Evolutionary conservation across 2,888 invertebrate species (phyloP), one percentile per base, ranked within the genome.

Genomic region (Amphipoea lucens): DNA sequence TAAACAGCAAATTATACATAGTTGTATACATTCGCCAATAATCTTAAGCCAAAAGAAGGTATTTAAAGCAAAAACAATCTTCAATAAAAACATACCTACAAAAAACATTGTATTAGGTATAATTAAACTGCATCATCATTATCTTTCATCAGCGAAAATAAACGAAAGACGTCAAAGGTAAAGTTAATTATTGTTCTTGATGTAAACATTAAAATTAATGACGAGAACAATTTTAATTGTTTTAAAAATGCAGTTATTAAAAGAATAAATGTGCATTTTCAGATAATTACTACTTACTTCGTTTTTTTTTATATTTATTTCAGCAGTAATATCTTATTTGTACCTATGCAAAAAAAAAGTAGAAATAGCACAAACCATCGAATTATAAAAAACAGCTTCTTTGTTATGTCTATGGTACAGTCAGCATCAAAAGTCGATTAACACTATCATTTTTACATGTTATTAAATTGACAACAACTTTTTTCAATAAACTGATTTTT

Each of bases 161-260:
- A 76, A 76, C 5, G 7, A 68, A 83, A 54, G 36, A 76, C 42
- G 51, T 76, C 77, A 60, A 29, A 6, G 1, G 14, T 11, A 9
- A 42, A 63, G 4, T 23, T n/a, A 45, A 40, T 71, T 65, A 65
- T 48, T 66, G 2, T 63, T 71, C 17, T 72, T 42, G 9, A 17
- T 17, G 17, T 17, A 51, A 6, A 20, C 54, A 54, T 54, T 20
- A 54, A 54, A 6, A 54, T 54, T 6, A 54, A 17, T 51, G 51
- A 51, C 4, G 17, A 20, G 51, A 51, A 20, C 51, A 20, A 51
- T 11, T 14, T 36, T 36, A 36, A 36, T 36, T 66, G 9, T 23
- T 29, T 60, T 4, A 29, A 23, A 54, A 63, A 9, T 7, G 6
- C n/a, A 63, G 62, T n/a, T 70, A 36, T n/a, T 4, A 9, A 45